phyloP scores from a whole-genome alignment of 2,888 invertebrate genomes.

The Byasa hedistus region DNA sequence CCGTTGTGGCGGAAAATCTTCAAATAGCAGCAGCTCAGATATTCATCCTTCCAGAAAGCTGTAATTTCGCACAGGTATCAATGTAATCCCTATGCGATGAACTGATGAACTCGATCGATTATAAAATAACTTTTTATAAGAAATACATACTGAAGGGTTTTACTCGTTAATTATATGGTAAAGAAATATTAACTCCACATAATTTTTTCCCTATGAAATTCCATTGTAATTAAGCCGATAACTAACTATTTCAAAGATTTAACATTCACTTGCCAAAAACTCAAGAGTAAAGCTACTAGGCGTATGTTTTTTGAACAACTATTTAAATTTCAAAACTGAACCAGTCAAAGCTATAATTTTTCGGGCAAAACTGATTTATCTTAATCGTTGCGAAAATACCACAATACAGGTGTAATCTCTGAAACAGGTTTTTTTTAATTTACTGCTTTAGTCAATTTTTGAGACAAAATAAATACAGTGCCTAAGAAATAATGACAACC shows the following conservation, averaged over 20 bases:
- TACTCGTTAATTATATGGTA: too few relatives aligned
- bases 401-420: conserved; percentile 20
- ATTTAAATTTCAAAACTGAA: conserved; percentile 22
- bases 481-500: conserved; percentile 60
- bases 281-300: conserved; percentile 2
- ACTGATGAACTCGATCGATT: too few relatives aligned
- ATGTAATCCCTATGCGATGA: too few relatives aligned
- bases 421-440: conserved; percentile 33
- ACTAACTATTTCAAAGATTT: not conserved
- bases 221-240: too few relatives aligned
- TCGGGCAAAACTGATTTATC: conserved; percentile 18
- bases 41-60: too few relatives aligned
- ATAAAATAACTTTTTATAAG: too few relatives aligned
- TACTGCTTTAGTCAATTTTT: conserved; percentile 35
- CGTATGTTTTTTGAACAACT: not conserved
- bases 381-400: conserved; percentile 16
- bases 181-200: too few relatives aligned
- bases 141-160: too few relatives aligned
- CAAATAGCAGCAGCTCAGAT: too few relatives aligned
- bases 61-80: too few relatives aligned
- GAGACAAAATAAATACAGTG: conserved; percentile 47
- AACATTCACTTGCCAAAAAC: conserved; percentile 2
- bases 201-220: too few relatives aligned
- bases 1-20: too few relatives aligned
- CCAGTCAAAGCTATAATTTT: conserved; percentile 7